Evolutionary conservation across 2,113 vertebrate genomes (phyloP), one percentile per base, ranked within the genome.

Genomic region (Crypturellus undulatus): DNA sequence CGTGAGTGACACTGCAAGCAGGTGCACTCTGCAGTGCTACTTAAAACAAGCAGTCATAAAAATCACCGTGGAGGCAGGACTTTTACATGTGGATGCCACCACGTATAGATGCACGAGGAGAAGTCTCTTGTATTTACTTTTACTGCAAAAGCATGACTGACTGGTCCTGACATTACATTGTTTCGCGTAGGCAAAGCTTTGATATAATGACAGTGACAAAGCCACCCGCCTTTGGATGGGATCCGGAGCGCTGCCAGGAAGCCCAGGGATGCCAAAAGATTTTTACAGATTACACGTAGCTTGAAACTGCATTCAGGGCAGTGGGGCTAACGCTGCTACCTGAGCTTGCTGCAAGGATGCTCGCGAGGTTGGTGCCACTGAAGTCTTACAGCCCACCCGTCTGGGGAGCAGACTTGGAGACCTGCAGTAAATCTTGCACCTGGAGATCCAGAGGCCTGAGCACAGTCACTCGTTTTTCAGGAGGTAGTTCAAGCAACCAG

Each of bases 161-260:
- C 91, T 65, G 95, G 90, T 96, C 92, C 95, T 94, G 92, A 59
- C 95, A 82, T 91, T 81, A 76, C 72, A 93, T 90, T 93, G 72
- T 56, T 96, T 94, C 87, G 81, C 82, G 96, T 92, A 94, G 59
- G 91, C 90, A 79, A 51, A 85, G 79, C 59, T 96, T 59, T 67
- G 84, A 67, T 94, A 42, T 94, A 96, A 97, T 96, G 94, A 87
- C 49, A 89, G 83, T 38, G 87, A 67, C 89, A 19, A 94, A 94
- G 90, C 75, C 64, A 79, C 72, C 77, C 94, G 94, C 88, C 94
- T 79, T 93, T 45, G 72, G 91, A 62, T 24, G 16, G 92, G 80
- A 59, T 68, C 79, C 6, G 2, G 71, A 75, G 56, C 89, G 63
- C 79, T 96, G 83, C 94, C 91, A 85, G 91, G 93, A 96, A 96